Percentiles rank a stretch among this genome's conserved stretches.
These are phyloP conservation scores for Trichogramma pretiosum DNA, from an alignment of 1,140 invertebrate species.

Conservation along the genomic window DNA sequence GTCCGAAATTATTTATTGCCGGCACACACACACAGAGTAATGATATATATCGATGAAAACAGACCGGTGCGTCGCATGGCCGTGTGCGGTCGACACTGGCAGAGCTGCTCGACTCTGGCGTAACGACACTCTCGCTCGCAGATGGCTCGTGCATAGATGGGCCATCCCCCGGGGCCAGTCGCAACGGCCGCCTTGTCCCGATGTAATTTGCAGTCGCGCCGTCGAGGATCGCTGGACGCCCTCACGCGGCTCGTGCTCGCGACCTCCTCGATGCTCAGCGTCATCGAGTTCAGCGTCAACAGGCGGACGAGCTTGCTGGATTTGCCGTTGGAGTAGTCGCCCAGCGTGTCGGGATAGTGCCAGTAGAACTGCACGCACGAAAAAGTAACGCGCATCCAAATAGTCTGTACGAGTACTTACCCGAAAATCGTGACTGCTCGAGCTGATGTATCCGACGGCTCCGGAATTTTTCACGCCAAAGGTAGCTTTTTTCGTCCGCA, in stretches of 20 bases:
- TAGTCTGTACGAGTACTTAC: background rate
- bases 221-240: background rate
- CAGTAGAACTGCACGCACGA: background rate
- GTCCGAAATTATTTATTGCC: background rate
- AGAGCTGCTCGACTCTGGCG: background rate
- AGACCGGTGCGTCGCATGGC: no score
- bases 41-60: no score
- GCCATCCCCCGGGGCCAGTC: background rate
- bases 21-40: no score
- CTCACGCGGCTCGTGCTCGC: background rate
- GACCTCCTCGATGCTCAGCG: background rate
- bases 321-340: background rate
- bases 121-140: background rate
- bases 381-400: background rate
- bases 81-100: background rate
- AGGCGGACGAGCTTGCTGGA: background rate
- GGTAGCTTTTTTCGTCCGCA: background rate
- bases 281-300: background rate
- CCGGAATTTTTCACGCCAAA: constrained; percentile 1
- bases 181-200: no score
- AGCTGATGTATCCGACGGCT: background rate
- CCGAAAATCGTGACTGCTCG: constrained; percentile 1
- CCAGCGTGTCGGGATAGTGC: background rate
- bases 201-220: background rate
- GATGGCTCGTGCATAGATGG: background rate